Evolutionary conservation across 1,140 invertebrate species (phyloP).

Genomic region (Ceratosolen fusciceps): DNA sequence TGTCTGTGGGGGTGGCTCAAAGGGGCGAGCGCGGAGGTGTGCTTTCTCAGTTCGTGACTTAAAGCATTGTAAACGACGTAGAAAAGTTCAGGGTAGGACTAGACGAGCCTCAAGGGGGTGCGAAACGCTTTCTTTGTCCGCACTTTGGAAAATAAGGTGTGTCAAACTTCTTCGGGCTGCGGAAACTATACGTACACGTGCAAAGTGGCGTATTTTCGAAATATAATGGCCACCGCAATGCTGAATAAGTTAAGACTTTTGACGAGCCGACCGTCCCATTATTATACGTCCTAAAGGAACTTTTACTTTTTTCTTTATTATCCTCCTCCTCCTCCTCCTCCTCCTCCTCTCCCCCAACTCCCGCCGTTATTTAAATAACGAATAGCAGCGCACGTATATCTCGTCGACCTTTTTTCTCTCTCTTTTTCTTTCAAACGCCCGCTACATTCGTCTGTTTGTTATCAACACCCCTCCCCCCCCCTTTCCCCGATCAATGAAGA

Average conservation of each 20-base stretch:
- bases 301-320: too few species aligned
- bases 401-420: too few species aligned
- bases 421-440: too few species aligned
- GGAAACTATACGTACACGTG: neutral
- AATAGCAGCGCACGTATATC: too few species aligned
- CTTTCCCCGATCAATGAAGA: too few species aligned
- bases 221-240: constrained; percentile 29
- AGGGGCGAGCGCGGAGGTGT: too few species aligned
- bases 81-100: constrained; percentile 39
- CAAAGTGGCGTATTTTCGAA: constrained; percentile 21
- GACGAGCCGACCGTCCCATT: neutral
- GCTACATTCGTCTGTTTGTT: too few species aligned
- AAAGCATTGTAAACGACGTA: constrained; percentile 38
- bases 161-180: constrained; percentile 39
- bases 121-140: constrained; percentile 29
- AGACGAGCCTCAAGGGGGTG: constrained; percentile 28
- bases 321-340: too few species aligned
- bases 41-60: constrained; percentile 26
- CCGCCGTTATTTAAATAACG: neutral
- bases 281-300: neutral
- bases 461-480: too few species aligned
- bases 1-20: too few species aligned
- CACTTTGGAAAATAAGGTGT: constrained; percentile 51
- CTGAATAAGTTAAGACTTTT: constrained; percentile 28
- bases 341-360: neutral